Evolutionary conservation across 2,797 vertebrate species (phyloP), one percentile per base, ranked within the genome.

Genomic region (Clarias pachynema): DNA sequence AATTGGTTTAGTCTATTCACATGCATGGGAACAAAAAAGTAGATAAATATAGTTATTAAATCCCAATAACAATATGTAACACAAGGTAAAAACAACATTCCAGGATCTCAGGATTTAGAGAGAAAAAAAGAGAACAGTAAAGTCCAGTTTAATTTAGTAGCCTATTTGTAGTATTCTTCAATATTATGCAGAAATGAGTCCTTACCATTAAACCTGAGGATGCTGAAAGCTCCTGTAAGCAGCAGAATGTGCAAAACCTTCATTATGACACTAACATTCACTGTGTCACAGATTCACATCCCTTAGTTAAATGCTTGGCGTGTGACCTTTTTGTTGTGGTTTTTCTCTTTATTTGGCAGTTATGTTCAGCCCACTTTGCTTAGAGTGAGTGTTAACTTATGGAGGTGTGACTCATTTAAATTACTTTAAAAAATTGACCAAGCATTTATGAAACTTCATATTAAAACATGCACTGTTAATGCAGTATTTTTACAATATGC

Each of bases 161-260:
- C n/a, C n/a, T n/a, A 12, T 49, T 0, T 49, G 6, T 40, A 40
- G 53, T 75, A 29, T 31, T 56, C 1, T 56, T 18, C 24, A n/a
- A n/a, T 73, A 73, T 29, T 56, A 26, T n/a, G 74, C 4, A 78
- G 5, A 60, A 49, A 5, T 2, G 60, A 72, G 31, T 1, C 31
- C 74, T 73, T 37, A 89, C 85, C 82, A 16, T 78, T 79, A n/a
- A 57, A 60, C 14, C 1, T n/a, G 20, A 88, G 79, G 37, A 57
- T 26, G 29, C 37, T 69, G 16, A 86, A 73, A 85, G 60, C 72
- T 66, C 40, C 72, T 24, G 81, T 56, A 18, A 89, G 84, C 60
- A 85, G 31, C 29, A 87, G 34, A 40, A 53, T 16, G 24, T 62
- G 34, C 8, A 15, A 60, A 26, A 20, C 0, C n/a, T 18, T 88